Conservation (phyloP, 2,113 vertebrate genomes). For the Grammomys dolichurus region DNA sequence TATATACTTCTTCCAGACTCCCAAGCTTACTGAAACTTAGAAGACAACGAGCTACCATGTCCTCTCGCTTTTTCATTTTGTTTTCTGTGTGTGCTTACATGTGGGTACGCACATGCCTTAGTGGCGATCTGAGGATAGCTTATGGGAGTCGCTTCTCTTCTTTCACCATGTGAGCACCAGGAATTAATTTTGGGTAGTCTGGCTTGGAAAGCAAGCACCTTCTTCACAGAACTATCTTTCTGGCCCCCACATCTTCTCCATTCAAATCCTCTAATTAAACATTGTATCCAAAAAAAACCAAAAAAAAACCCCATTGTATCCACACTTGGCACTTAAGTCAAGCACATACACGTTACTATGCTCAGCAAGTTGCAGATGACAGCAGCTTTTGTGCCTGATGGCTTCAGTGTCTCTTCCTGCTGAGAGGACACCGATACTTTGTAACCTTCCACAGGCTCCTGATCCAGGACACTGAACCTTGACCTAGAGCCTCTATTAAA, state of each 20-base stretch:
- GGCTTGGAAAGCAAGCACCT: not conserved
- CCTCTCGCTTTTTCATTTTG: not conserved
- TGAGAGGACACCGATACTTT: not conserved
- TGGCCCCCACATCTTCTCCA: not conserved
- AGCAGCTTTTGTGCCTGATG: not conserved
- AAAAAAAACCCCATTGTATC: not conserved
- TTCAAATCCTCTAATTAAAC: conserved; percentile 7
- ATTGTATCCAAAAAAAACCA: not conserved
- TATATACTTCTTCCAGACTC: too few relatives aligned
- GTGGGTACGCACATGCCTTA: too few relatives aligned
- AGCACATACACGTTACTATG: too few relatives aligned
- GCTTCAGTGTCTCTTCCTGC: not conserved
- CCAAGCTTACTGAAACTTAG: not conserved
- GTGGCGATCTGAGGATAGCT: not conserved
- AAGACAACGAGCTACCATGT: not conserved
- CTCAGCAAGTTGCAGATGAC: not conserved
- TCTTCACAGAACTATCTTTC: not conserved
- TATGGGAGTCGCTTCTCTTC: not conserved
- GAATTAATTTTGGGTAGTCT: too few relatives aligned
- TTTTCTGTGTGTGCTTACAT: not conserved
- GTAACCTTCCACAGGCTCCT: not conserved
- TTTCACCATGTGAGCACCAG: not conserved
- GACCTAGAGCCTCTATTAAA: too few relatives aligned
- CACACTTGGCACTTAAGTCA: not conserved
- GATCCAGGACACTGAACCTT: not conserved